Evolutionary conservation across 2,113 vertebrate species (phyloP), one percentile per base, ranked within the genome.

Genomic region (Melanotaenia duboulayi): DNA sequence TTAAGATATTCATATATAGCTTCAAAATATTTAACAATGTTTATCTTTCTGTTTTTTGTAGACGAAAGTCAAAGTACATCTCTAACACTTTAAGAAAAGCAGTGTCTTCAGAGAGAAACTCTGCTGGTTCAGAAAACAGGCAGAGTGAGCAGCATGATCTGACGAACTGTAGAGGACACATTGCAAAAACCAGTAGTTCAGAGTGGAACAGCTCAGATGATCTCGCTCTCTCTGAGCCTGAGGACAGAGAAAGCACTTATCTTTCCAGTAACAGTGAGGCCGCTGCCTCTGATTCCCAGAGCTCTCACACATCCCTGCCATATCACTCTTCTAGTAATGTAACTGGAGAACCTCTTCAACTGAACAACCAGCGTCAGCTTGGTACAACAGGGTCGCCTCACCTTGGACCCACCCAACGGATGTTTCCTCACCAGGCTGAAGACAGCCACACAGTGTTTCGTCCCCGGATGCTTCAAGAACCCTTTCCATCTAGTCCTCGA

Each of bases 161-260:
- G 63, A 60, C 64, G 23, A 85, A 59, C 73, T 85, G 82, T 52
- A 70, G 84, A 59, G 88, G 87, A 61, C 87, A 88, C 55, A 66
- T 92, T 16, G 74, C 84, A 14, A 94, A 93, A 86, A 93, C 92
- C 85, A 93, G 93, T 82, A 93, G 93, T 80, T 93, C 93, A 0
- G 94, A 95, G 67, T 95, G 91, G 90, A 95, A 94, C 92, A 95
- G 93, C 87, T 94, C 94, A 0, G 93, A 94, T 3, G 93, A 94
- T 65, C 89, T 93, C 0, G 92, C 89, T 19, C 88, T 93, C 11
- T 94, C 93, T 0, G 94, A 94, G 81, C 86, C 90, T 2, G 94
- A 95, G 78, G 94, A 95, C 82, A 89, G 92, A 84, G 94, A 94
- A 76, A 90, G 88, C 52, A 74, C 92, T 25, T 93, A 92, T 78